Evolutionary conservation across 1,140 invertebrate genomes (phyloP).

Genomic region (Oppia nitens): DNA sequence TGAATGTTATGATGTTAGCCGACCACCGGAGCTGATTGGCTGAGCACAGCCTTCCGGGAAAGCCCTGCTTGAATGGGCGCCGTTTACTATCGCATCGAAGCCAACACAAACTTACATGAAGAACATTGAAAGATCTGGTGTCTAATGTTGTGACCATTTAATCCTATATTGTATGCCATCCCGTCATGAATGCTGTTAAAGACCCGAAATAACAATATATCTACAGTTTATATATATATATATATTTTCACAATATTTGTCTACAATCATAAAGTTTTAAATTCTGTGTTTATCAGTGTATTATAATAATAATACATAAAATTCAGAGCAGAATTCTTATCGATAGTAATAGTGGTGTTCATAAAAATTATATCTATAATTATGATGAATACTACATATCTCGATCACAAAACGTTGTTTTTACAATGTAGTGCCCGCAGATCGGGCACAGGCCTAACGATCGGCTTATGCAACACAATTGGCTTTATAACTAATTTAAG

Average conservation of each 20-base stretch:
- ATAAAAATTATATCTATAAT: too few species aligned
- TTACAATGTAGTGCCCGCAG: constrained; percentile 14
- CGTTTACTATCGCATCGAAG: neutral
- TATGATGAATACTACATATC: constrained; percentile 16
- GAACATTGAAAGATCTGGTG: too few species aligned
- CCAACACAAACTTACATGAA: neutral
- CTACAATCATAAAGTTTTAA: too few species aligned
- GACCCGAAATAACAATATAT: neutral
- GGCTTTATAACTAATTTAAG: constrained; percentile 1
- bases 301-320: too few species aligned
- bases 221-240: neutral
- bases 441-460: constrained; percentile 15
- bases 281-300: too few species aligned
- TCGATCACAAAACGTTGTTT: constrained; percentile 10
- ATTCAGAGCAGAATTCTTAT: too few species aligned
- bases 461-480: constrained; percentile 16
- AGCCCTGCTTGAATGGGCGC: neutral
- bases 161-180: neutral
- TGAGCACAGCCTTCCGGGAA: neutral
- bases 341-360: too few species aligned
- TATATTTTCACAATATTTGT: too few species aligned
- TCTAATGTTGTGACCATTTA: neutral
- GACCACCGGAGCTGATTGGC: neutral
- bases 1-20: neutral
- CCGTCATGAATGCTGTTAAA: neutral